Conservation (phyloP, 2,113 vertebrate species). For the Rhinopomastus cyanomelas region DNA sequence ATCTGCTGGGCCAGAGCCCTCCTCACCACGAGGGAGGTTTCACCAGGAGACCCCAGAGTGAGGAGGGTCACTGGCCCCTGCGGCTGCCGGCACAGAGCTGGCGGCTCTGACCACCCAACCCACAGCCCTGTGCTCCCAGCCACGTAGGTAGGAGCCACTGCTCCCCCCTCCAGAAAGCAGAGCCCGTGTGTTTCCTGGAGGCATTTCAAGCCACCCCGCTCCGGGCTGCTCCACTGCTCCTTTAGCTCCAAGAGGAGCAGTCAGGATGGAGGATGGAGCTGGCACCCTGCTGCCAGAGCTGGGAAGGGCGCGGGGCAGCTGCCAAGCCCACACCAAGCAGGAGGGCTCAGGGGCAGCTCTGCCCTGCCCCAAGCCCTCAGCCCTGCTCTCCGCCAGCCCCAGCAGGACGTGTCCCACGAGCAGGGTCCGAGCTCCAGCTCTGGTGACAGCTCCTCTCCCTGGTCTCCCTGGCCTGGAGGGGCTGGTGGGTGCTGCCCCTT, state of each 20-base stretch:
- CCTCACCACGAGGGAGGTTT: neutral
- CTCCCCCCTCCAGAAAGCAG: neutral
- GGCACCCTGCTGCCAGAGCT: neutral
- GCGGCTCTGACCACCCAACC: neutral
- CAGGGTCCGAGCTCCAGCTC: neutral
- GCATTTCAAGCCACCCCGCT: conserved; percentile 11
- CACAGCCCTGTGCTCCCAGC: neutral
- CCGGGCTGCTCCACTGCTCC: neutral
- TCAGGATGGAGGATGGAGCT: rapidly evolving
- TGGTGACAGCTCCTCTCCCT: neutral
- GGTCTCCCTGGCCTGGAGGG: rapidly evolving
- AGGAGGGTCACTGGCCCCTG: neutral
- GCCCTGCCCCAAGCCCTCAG: neutral
- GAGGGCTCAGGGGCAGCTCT: neutral
- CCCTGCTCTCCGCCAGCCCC: neutral
- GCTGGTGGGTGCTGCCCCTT: rapidly evolving
- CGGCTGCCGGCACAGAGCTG: neutral
- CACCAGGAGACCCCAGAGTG: neutral
- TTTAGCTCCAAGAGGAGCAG: neutral
- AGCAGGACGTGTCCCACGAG: neutral
- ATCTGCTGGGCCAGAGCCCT: neutral
- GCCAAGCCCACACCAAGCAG: neutral
- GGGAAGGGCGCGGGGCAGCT: rapidly evolving
- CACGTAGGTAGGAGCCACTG: conserved; percentile 9
- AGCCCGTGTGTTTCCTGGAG: conserved; percentile 27